Evolutionary conservation across 2,797 vertebrate genomes (phyloP).

Genomic region (Amblyopsis hoosieri): DNA sequence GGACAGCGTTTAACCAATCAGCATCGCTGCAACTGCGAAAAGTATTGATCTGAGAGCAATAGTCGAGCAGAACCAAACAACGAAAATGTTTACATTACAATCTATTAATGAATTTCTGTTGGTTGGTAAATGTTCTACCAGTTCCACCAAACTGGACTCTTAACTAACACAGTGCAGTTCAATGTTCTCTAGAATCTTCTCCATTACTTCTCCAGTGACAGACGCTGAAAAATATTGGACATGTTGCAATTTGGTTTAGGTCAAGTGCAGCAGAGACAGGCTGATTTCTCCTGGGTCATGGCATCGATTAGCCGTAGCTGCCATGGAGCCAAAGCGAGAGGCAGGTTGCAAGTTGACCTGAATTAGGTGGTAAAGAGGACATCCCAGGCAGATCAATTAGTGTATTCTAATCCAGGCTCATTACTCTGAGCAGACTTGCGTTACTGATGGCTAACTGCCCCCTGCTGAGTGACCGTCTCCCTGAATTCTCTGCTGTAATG

Average conservation of each 20-base stretch:
- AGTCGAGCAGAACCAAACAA: too few relatives aligned
- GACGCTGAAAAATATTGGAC: slow-evolving; percentile 30
- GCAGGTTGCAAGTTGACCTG: slow-evolving; percentile 69
- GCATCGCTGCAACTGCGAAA: too few relatives aligned
- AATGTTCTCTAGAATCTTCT: background rate
- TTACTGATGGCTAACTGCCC: slow-evolving; percentile 36
- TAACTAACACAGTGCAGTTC: too few relatives aligned
- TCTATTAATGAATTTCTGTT: too few relatives aligned
- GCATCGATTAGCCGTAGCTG: slow-evolving; percentile 70
- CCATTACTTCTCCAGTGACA: slow-evolving; percentile 5
- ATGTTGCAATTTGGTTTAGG: slow-evolving; percentile 36
- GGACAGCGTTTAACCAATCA: too few relatives aligned
- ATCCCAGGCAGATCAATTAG: slow-evolving; percentile 66
- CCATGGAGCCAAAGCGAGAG: slow-evolving; percentile 55
- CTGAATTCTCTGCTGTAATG: slow-evolving; percentile 12
- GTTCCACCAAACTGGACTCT: too few relatives aligned
- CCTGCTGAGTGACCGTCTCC: slow-evolving; percentile 41
- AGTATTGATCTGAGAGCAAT: too few relatives aligned
- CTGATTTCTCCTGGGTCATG: slow-evolving; percentile 71
- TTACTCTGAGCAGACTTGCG: slow-evolving; percentile 37
- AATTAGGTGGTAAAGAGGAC: slow-evolving; percentile 65
- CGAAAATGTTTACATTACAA: too few relatives aligned
- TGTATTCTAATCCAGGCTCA: slow-evolving; percentile 60
- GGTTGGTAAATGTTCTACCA: too few relatives aligned
- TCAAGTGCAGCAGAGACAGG: slow-evolving; percentile 49